A percentile compares a stretch with the other conserved stretches of the same genome.
Evolutionary conservation across 1,140 invertebrate genomes (phyloP).

Genomic region (Popillia japonica): DNA sequence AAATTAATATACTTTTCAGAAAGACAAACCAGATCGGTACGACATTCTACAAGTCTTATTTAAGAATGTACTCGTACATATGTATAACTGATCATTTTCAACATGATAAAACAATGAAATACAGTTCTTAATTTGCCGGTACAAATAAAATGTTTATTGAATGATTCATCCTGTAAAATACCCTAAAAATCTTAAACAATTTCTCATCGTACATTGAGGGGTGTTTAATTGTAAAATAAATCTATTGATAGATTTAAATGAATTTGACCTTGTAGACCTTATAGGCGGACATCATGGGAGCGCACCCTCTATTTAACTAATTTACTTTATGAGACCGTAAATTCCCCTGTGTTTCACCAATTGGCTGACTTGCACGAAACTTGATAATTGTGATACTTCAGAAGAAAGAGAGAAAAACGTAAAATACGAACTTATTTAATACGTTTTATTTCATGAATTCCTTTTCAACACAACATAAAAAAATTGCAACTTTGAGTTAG

Average conservation of each 20-base stretch:
- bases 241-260: slow-evolving; percentile 11
- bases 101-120: too few species aligned
- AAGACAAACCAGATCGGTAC: too few species aligned
- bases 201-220: neutral
- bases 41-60: too few species aligned
- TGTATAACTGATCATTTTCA: too few species aligned
- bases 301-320: slow-evolving; percentile 9
- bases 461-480: too few species aligned
- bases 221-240: slow-evolving; percentile 17
- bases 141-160: too few species aligned
- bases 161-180: neutral
- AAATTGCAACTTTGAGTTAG: too few species aligned
- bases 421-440: too few species aligned
- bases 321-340: slow-evolving; percentile 4
- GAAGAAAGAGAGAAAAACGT: neutral
- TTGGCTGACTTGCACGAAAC: neutral
- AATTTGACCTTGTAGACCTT: neutral
- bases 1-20: neutral
- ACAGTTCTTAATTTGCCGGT: too few species aligned
- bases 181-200: neutral
- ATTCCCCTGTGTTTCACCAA: slow-evolving; percentile 14
- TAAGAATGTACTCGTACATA: too few species aligned
- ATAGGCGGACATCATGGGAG: neutral
- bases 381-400: neutral
- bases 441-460: too few species aligned